These are phyloP conservation scores for Oryzias curvinotus DNA, from an alignment of 2,113 vertebrate species.

Conservation along the genomic window DNA sequence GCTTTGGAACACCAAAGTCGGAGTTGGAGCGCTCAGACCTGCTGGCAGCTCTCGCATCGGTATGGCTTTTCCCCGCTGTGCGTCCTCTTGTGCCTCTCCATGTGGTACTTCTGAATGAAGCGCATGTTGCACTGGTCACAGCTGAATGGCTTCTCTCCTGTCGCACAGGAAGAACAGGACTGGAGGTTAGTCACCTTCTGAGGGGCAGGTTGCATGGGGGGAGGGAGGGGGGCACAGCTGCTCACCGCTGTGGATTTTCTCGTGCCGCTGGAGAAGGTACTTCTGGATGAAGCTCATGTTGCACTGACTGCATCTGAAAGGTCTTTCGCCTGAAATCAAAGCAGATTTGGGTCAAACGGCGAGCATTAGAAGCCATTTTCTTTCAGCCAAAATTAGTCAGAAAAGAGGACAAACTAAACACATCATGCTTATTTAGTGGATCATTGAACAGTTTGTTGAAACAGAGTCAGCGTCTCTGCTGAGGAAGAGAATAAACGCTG, in stretches of 20 bases:
- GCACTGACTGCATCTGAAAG: slow-evolving; percentile 97
- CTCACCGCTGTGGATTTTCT: slow-evolving; percentile 96
- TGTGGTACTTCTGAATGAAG: slow-evolving; percentile 99
- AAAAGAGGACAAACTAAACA: too few relatives aligned
- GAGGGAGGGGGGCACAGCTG: neutral
- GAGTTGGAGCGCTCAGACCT: slow-evolving; percentile 61
- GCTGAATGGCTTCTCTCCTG: slow-evolving; percentile 97
- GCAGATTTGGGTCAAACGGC: neutral
- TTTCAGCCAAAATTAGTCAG: neutral
- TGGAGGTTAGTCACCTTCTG: neutral
- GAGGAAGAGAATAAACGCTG: too few relatives aligned
- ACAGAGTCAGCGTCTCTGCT: too few relatives aligned
- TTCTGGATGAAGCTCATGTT: slow-evolving; percentile 99
- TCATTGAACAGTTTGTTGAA: too few relatives aligned
- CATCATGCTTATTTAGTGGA: too few relatives aligned
- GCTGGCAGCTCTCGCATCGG: slow-evolving; percentile 98
- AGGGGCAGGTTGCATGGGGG: neutral
- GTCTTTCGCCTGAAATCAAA: slow-evolving; percentile 84
- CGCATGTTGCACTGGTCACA: slow-evolving; percentile 99
- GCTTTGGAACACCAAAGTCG: neutral
- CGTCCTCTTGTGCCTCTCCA: slow-evolving; percentile 98
- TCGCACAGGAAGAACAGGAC: neutral
- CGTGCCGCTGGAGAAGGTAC: slow-evolving; percentile 94
- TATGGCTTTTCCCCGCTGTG: slow-evolving; percentile 99
- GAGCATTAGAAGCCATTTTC: neutral